These are phyloP conservation scores for Exocentrus adspersus DNA, from an alignment of 2,888 invertebrate species.

Conservation along the genomic window DNA sequence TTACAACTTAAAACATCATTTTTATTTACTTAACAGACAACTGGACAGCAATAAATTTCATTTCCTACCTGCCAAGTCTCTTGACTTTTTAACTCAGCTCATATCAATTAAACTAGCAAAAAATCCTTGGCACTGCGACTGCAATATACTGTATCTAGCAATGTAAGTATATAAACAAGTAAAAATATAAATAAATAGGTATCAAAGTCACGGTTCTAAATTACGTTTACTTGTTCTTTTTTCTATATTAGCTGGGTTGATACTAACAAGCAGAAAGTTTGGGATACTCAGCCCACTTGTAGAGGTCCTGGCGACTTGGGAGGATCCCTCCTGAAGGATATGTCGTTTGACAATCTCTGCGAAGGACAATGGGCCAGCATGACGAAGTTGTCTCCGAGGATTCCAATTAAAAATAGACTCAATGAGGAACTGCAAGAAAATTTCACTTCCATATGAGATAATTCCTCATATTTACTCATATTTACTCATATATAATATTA, in stretches of 20 bases:
- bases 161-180: conserved; percentile 66
- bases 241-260: conserved; percentile 77
- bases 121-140: conserved; percentile 86
- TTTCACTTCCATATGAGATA: not conserved
- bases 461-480: too few relatives aligned
- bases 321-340: conserved; percentile 73
- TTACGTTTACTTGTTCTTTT: too few relatives aligned
- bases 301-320: conserved; percentile 78
- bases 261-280: conserved; percentile 73
- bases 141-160: conserved; percentile 77
- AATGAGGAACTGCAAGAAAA: conserved; percentile 29
- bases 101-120: conserved; percentile 76
- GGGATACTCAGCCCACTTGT: conserved; percentile 77
- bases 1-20: too few relatives aligned
- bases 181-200: too few relatives aligned
- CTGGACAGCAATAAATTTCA: conserved; percentile 80
- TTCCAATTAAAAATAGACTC: conserved; percentile 64
- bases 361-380: conserved; percentile 84
- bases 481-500: too few relatives aligned
- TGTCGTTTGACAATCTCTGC: conserved; percentile 78
- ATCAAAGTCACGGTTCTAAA: too few relatives aligned
- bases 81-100: conserved; percentile 73
- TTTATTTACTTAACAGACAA: conserved; percentile 65
- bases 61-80: conserved; percentile 72
- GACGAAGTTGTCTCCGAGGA: conserved; percentile 74